These are phyloP conservation scores for Philaenus spumarius DNA, from an alignment of 1,140 invertebrate species.

Conservation along the genomic window DNA sequence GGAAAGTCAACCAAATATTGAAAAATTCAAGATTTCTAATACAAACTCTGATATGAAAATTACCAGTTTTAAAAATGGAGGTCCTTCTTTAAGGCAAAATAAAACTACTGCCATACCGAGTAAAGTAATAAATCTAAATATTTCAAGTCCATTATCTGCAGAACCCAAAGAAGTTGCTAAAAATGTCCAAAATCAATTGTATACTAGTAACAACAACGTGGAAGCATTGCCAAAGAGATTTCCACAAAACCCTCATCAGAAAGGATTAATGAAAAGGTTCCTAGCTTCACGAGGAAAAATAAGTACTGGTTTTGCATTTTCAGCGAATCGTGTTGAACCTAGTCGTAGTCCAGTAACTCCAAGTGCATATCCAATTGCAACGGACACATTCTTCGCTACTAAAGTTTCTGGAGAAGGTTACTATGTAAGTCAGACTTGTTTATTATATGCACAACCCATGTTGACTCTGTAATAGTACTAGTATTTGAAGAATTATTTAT, in stretches of 20 bases:
- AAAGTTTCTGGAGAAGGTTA: neutral
- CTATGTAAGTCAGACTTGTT: neutral
- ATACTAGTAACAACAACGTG: conserved; percentile 31
- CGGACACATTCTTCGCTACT: neutral
- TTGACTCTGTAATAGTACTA: neutral
- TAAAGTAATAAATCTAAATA: no score
- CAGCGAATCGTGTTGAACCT: neutral
- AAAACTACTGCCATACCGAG: no score
- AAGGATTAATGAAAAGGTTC: conserved; percentile 69
- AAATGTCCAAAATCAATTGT: no score
- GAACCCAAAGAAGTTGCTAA: no score
- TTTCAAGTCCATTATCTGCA: no score
- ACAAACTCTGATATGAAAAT: no score
- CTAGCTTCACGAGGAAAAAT: conserved; percentile 63
- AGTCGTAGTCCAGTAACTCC: conserved; percentile 10
- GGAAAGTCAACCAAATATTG: no score
- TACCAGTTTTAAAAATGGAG: no score
- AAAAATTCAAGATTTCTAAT: no score
- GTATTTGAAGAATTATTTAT: no score
- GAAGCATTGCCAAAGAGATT: conserved; percentile 47
- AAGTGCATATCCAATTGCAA: neutral
- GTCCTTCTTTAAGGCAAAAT: no score
- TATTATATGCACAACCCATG: neutral
- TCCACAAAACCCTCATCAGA: conserved; percentile 51
- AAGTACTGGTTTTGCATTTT: neutral